Evolutionary conservation across 2,888 invertebrate genomes (phyloP).

Genomic region (Cheilosia impressa): DNA sequence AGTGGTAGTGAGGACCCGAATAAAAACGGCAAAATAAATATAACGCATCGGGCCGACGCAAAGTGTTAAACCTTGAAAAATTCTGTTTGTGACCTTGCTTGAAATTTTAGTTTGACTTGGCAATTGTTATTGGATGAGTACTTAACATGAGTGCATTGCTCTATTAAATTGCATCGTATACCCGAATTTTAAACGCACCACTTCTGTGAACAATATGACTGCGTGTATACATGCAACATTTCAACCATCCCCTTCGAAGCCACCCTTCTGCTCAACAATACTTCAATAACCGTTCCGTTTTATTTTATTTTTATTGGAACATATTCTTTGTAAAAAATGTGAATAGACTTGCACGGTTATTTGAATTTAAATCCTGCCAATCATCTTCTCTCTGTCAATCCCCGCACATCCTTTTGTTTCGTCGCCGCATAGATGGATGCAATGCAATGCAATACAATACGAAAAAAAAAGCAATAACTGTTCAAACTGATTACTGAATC

Average conservation of each 20-base stretch:
- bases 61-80: neutral
- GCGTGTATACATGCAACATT: constrained; percentile 3
- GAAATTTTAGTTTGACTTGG: no score
- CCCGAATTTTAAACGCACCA: neutral
- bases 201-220: neutral
- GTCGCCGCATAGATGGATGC: constrained; percentile 23
- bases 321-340: neutral
- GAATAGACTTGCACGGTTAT: constrained; percentile 46
- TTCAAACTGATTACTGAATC: constrained; percentile 72
- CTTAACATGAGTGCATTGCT: neutral
- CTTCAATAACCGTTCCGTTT: constrained; percentile 41
- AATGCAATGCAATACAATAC: constrained; percentile 12
- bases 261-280: constrained; percentile 14
- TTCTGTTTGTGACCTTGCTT: no score
- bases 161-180: neutral
- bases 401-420: constrained; percentile 53
- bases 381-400: constrained; percentile 36
- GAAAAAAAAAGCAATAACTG: constrained; percentile 26
- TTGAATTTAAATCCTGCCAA: constrained; percentile 68
- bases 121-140: no score
- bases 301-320: constrained; percentile 20
- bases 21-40: no score
- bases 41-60: neutral
- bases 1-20: neutral
- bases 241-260: neutral